Evolutionary conservation across 2,888 invertebrate genomes (phyloP), one percentile per base, ranked within the genome.

Genomic region (Cephus sareptanus): DNA sequence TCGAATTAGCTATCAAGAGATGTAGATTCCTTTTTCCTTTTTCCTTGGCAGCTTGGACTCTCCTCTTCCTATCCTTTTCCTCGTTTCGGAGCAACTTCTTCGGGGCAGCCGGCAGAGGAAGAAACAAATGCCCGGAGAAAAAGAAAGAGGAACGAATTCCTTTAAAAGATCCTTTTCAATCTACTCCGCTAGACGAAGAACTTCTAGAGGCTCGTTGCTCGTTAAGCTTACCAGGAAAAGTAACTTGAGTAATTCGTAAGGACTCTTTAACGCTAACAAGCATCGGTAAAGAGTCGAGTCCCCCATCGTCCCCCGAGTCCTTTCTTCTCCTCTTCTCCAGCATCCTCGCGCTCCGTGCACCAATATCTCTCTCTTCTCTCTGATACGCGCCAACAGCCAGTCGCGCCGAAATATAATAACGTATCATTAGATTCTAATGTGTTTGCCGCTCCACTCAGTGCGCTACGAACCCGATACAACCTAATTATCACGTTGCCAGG

Each of bases 391-490:
- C 69, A 76, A 79, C 76, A 40, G 76, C 35, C 76, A 34, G 34
- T 73, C 79, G 76, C 73, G 79, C 76, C 76, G 88, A 85, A 86
- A 89, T 84, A 84, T 88, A 88, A 89, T 89, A 87, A 86, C 87
- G 82, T 87, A 83, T 86, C 85, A 88, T 89, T 89, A 89, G 83
- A 85, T 84, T 86, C 84, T 88, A 88, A 89, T 86, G 85, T 86
- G 88, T 89, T 88, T 85, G 85, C 81, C 79, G 84, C 83, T 76
- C 35, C 74, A 69, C 77, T 68, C 69, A 30, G 79, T 81, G 78
- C 69, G 79, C 82, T 85, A 85, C 86, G 89, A 89, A 90, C 88
- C 85, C 85, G 88, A 88, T 89, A 89, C 90, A 90, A 89, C 87
- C 89, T 90, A 90, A 90, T 90, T 90, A 89, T 85, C 85, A 85